These are phyloP conservation scores for Donacobius atricapilla DNA, from an alignment of 2,113 vertebrate species.

Conservation along the genomic window DNA sequence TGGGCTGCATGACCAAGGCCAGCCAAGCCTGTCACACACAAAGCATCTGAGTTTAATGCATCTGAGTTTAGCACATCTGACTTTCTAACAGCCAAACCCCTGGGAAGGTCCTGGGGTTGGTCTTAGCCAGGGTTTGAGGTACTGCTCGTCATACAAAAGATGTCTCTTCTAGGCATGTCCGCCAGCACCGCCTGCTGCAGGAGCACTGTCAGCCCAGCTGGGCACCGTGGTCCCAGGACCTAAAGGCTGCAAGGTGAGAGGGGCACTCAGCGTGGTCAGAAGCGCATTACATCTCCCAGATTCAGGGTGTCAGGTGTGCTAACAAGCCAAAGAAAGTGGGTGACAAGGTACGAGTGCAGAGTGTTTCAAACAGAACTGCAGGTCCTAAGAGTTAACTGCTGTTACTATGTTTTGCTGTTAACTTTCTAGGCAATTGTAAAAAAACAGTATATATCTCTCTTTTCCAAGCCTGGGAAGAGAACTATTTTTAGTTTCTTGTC, in stretches of 20 bases:
- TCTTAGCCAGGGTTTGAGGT: neutral
- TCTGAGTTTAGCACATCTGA: neutral
- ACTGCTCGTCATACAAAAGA: neutral
- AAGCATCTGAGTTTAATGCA: neutral
- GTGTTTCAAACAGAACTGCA: neutral
- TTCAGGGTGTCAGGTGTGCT: neutral
- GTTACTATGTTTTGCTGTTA: neutral
- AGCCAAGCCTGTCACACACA: neutral
- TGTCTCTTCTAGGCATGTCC: neutral
- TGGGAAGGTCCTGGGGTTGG: neutral
- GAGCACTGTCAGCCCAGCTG: neutral
- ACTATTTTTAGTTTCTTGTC: neutral
- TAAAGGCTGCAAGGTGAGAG: neutral
- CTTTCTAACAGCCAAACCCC: neutral
- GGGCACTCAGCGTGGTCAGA: accelerated
- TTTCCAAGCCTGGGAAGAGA: neutral
- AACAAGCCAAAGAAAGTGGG: neutral
- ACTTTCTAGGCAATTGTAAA: neutral
- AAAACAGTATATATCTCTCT: neutral
- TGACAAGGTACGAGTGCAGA: neutral
- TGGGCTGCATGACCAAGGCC: neutral
- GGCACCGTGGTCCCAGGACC: neutral
- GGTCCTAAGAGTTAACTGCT: neutral
- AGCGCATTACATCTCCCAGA: neutral
- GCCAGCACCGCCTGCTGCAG: neutral